Evolutionary conservation across 2,888 invertebrate genomes (phyloP), one percentile per base, ranked within the genome.

Genomic region (Augochlorella aurata): DNA sequence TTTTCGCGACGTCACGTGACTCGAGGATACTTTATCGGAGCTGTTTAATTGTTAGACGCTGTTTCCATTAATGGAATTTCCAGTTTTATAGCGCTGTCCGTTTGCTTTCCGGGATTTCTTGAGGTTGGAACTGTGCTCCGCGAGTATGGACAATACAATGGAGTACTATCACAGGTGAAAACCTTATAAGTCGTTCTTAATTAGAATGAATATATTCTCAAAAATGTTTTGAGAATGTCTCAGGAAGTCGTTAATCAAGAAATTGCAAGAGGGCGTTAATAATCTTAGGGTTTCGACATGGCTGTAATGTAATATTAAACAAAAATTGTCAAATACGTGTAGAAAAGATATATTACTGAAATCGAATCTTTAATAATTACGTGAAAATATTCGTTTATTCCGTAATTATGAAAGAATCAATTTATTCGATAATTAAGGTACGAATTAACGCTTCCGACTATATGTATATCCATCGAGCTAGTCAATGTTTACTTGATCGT

Each of bases 401-500:
- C 3, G n/a, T 63, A 29, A 16, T 14, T 16, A 14, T 9, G 21
- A 49, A 3, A 21, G 2, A 44, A 21, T 16, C n/a, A 54, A 70
- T 45, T 21, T 24, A 58, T 54, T 54, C 14, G 5, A 45, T 24
- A 47, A 71, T 71, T n/a, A 54, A 12, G 45, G 49, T 29, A 29
- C 1, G 70, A 10, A 54, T 16, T 50, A 3, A 45, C 2, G 72
- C 21, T 63, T 63, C 21, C 18, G 44, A 50, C 44, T 74, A 45
- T 18, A n/a, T 44, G n/a, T 61, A 24, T 61, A 66, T 73, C 66
- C 73, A 47, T 66, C 18, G 54, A 38, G 7, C 47, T 9, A 38
- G 21, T 38, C 12, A 67, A 67, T 61, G 21, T 74, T 69, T 74
- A 52, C 63, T 29, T 45, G 38, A n/a, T 68, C 29, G 45, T 24